These are phyloP conservation scores for Agonopterix arenella DNA, from an alignment of 2,888 invertebrate genomes.

Conservation along the genomic window DNA sequence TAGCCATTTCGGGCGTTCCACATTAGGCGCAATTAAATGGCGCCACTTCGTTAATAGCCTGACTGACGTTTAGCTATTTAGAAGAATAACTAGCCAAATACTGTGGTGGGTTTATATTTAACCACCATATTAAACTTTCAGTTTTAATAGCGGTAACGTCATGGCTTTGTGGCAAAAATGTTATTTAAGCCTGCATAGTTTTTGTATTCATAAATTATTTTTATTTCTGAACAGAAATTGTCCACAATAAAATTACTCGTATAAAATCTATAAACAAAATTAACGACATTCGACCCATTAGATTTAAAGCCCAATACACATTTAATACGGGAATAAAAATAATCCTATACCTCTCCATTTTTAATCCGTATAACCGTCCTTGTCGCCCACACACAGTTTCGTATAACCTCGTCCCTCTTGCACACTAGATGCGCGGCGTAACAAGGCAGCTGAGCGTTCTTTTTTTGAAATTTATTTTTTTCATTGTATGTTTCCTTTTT, in stretches of 20 bases:
- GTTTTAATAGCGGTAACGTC: neutral
- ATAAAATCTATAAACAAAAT: constrained; percentile 45
- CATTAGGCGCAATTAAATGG: too few relatives aligned
- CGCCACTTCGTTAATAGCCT: too few relatives aligned
- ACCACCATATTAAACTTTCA: too few relatives aligned
- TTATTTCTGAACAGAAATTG: constrained; percentile 1
- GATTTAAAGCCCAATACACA: constrained; percentile 49
- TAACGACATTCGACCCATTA: constrained; percentile 50
- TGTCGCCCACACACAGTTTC: constrained; percentile 23
- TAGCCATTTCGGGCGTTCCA: too few relatives aligned
- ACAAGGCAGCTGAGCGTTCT: constrained; percentile 67
- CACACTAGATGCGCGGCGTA: constrained; percentile 47
- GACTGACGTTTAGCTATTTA: too few relatives aligned
- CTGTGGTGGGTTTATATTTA: too few relatives aligned
- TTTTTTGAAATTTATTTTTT: constrained; percentile 50
- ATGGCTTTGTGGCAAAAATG: neutral
- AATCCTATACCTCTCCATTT: constrained; percentile 46
- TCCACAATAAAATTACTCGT: constrained; percentile 22
- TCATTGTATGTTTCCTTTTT: constrained; percentile 52
- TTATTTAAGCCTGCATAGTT: neutral
- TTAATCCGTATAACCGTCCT: constrained; percentile 51
- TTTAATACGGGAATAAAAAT: constrained; percentile 64
- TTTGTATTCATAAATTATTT: neutral
- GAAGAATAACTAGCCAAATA: too few relatives aligned
- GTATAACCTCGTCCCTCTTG: constrained; percentile 30